Conservation (phyloP, 2,797 vertebrate species). For the Helarctos malayanus region DNA sequence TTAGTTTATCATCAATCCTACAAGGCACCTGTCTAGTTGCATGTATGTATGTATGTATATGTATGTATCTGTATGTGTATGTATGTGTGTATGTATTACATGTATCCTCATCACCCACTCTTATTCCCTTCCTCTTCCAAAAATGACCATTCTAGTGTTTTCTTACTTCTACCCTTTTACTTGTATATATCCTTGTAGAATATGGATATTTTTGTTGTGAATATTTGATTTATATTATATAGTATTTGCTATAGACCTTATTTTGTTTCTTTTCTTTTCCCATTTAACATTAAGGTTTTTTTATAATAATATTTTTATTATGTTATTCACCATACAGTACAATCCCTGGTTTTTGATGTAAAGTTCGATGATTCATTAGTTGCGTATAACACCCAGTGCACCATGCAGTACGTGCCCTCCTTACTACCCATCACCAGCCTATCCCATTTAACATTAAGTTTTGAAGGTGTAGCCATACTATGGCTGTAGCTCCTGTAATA, state of each 20-base stretch:
- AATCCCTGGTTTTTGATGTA: no score
- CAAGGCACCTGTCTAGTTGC: fast-evolving
- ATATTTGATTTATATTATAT: not conserved
- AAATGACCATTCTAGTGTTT: not conserved
- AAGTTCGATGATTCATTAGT: no score
- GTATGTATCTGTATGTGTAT: not conserved
- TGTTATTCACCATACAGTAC: no score
- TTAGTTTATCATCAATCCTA: not conserved
- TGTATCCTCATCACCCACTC: not conserved
- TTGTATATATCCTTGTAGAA: not conserved
- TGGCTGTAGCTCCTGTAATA: not conserved
- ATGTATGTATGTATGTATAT: not conserved
- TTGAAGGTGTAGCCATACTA: not conserved
- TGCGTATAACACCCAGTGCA: no score
- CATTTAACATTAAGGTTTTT: not conserved
- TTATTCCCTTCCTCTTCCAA: not conserved
- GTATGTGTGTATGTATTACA: not conserved
- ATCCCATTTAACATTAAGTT: not conserved
- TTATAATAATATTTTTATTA: no score
- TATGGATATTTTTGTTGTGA: not conserved
- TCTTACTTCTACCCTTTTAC: not conserved
- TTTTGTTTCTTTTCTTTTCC: not conserved
- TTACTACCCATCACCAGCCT: no score
- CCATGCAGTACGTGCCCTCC: no score
- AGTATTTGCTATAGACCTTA: not conserved